phyloP scores from a whole-genome alignment of 1,140 invertebrate species.

The Zaprionus ornatus region DNA sequence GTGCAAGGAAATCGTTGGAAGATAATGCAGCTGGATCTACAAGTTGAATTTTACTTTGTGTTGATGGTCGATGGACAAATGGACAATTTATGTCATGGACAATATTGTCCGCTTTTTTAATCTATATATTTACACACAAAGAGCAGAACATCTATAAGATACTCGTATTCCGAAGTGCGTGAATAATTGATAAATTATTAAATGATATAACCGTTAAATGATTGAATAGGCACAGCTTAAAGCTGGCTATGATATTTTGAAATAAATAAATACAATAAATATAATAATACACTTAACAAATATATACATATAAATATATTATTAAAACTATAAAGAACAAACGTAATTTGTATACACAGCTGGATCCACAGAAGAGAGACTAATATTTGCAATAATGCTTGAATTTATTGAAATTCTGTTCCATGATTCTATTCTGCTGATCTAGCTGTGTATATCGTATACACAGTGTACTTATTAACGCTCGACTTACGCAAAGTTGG shows the following conservation, averaged over 20 bases:
- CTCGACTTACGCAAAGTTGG: slow-evolving; percentile 6
- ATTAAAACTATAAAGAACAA: slow-evolving; percentile 22
- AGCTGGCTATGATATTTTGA: slow-evolving; percentile 60
- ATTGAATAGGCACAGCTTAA: slow-evolving; percentile 54
- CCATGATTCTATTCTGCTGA: slow-evolving; percentile 7
- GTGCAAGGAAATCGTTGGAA: slow-evolving; percentile 65
- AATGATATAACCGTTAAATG: slow-evolving; percentile 48
- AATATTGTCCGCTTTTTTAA: slow-evolving; percentile 56
- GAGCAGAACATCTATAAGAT: slow-evolving; percentile 75
- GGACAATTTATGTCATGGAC: slow-evolving; percentile 50
- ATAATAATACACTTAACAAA: slow-evolving; percentile 28
- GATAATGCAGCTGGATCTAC: slow-evolving; percentile 66
- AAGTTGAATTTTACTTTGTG: slow-evolving; percentile 70
- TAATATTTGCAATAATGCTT: neutral
- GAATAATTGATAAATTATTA: slow-evolving; percentile 52
- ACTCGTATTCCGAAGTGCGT: slow-evolving; percentile 52
- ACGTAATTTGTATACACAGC: slow-evolving; percentile 20
- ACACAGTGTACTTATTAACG: slow-evolving; percentile 24
- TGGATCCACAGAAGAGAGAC: slow-evolving; percentile 10
- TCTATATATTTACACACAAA: slow-evolving; percentile 60
- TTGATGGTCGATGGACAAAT: slow-evolving; percentile 54
- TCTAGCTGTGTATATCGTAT: slow-evolving; percentile 11
- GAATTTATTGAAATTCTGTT: neutral
- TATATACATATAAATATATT: slow-evolving; percentile 31
- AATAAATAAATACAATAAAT: slow-evolving; percentile 32